Percentiles rank a stretch among this genome's conserved stretches.
These are phyloP conservation scores for Drosophila multiciliata DNA, from an alignment of 2,888 invertebrate genomes.

Conservation along the genomic window DNA sequence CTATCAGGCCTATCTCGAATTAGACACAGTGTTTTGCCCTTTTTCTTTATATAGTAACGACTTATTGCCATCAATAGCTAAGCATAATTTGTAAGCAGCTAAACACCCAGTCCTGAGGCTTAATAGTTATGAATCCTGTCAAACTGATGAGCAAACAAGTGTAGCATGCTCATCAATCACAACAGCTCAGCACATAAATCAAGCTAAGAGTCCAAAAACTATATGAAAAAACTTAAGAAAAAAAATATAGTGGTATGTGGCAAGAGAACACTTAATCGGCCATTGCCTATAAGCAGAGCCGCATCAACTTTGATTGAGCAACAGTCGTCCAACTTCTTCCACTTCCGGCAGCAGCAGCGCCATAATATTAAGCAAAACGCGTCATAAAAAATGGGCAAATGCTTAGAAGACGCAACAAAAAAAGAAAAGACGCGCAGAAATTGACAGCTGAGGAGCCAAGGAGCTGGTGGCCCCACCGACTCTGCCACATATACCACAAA, in stretches of 20 bases:
- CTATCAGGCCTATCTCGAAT: neutral
- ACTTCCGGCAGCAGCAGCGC: conserved; percentile 53
- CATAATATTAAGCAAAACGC: conserved; percentile 53
- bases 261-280: conserved; percentile 23
- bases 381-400: conserved; percentile 56
- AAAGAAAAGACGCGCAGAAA: conserved; percentile 16
- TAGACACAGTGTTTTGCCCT: neutral
- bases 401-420: conserved; percentile 45
- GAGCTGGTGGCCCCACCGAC: conserved; percentile 21
- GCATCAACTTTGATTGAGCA: conserved; percentile 58
- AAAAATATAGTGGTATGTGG: conserved; percentile 1
- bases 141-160: conserved; percentile 41
- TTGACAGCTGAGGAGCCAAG: conserved; percentile 5
- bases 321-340: conserved; percentile 60
- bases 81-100: conserved; percentile 46
- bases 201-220: conserved; percentile 59
- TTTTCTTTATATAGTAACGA: neutral
- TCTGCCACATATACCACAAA: conserved; percentile 62
- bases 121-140: conserved; percentile 33
- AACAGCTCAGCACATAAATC: conserved; percentile 81
- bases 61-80: conserved; percentile 6
- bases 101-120: conserved; percentile 41
- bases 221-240: neutral
- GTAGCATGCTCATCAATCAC: conserved; percentile 79
- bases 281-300: conserved; percentile 50